These are phyloP conservation scores for Fragum fragum DNA, from an alignment of 2,888 invertebrate genomes.

Conservation along the genomic window DNA sequence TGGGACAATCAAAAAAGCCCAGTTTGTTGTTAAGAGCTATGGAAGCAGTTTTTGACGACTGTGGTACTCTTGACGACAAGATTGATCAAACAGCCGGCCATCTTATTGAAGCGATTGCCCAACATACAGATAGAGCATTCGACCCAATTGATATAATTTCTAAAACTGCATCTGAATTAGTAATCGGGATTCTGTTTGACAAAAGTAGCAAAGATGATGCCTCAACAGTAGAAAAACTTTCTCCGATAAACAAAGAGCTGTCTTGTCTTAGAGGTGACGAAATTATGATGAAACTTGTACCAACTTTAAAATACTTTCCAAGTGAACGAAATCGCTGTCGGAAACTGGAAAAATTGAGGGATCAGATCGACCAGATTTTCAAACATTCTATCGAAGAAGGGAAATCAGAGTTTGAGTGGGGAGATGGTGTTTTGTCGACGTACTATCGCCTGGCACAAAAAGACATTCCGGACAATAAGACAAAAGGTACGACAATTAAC, in stretches of 20 bases:
- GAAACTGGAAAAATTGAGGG: background rate
- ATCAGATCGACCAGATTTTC: background rate
- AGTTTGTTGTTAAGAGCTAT: background rate
- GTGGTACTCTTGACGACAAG: background rate
- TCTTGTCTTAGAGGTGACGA: conserved; percentile 4
- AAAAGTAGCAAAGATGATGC: background rate
- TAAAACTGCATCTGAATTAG: background rate
- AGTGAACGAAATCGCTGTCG: background rate
- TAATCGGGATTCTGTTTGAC: background rate
- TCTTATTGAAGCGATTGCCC: background rate
- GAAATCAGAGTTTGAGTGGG: background rate
- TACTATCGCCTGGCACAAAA: background rate
- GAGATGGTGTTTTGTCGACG: background rate
- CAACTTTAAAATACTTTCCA: background rate
- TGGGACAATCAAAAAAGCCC: background rate
- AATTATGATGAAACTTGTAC: conserved; percentile 2
- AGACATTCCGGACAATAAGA: background rate
- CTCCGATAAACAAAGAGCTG: background rate
- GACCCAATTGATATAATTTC: background rate
- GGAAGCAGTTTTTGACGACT: background rate
- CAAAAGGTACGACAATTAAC: too few species aligned
- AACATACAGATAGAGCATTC: background rate
- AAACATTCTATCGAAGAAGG: background rate
- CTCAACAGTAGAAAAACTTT: background rate
- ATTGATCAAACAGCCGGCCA: background rate